Percentiles rank a stretch among this genome's conserved stretches.
phyloP scores from a whole-genome alignment of 2,113 vertebrate species.

The Scopus umbretta region DNA sequence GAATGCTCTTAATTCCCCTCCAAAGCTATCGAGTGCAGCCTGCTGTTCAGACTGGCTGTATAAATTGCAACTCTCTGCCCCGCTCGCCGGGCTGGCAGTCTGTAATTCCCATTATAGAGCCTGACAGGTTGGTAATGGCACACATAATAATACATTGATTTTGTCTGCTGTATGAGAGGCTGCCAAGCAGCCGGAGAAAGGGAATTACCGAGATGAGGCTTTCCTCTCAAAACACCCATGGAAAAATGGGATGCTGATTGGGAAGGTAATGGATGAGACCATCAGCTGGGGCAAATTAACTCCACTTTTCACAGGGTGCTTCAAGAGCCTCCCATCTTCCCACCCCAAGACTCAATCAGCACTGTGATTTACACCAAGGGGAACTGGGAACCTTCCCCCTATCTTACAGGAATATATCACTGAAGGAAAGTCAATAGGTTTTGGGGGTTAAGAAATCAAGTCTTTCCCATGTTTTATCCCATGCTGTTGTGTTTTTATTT shows the following conservation, averaged over 20 bases:
- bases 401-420: rapidly evolving
- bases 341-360: not conserved
- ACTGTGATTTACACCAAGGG: not conserved
- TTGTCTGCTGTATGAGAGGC: not conserved
- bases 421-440: not conserved
- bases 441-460: not conserved
- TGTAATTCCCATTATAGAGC: not conserved
- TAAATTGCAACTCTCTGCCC: not conserved
- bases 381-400: not conserved
- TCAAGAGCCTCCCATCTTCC: not conserved
- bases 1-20: not conserved
- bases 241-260: not conserved
- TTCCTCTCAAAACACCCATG: not conserved
- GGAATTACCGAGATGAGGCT: not conserved
- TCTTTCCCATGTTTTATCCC: not conserved
- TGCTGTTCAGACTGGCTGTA: not conserved
- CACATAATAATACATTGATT: not conserved
- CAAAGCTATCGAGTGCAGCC: not conserved
- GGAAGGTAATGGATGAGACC: not conserved
- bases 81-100: not conserved
- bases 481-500: not conserved
- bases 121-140: not conserved
- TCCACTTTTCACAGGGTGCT: not conserved
- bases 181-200: not conserved
- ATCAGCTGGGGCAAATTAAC: not conserved